Percentiles rank a stretch among this genome's conserved stretches.
These are phyloP conservation scores for Oxycera nigricornis DNA, from an alignment of 2,888 invertebrate species.

Conservation along the genomic window DNA sequence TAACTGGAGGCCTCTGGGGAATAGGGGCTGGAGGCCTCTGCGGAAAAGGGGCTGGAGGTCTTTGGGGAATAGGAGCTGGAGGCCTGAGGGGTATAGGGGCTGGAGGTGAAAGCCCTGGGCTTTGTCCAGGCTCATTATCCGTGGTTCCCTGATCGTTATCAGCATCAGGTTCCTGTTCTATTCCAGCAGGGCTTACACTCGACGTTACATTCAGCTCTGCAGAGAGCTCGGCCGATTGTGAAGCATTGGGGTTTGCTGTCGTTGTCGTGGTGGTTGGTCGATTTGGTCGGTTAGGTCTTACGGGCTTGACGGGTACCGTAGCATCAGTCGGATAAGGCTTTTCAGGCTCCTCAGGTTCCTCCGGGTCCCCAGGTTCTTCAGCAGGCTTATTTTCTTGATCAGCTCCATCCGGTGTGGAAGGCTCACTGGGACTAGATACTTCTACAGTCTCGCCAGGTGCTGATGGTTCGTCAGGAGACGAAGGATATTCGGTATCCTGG, in stretches of 20 bases:
- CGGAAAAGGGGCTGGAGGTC: neutral
- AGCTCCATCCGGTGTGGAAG: constrained; percentile 1
- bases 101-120: neutral
- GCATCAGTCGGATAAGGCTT: constrained; percentile 30
- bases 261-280: neutral
- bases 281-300: constrained; percentile 13
- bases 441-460: neutral
- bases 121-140: neutral
- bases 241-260: neutral
- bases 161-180: neutral
- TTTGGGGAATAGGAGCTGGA: neutral
- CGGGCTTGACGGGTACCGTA: neutral
- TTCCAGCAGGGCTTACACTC: neutral
- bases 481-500: constrained; percentile 1
- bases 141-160: neutral
- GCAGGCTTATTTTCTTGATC: too few species aligned
- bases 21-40: neutral
- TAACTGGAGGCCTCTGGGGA: neutral
- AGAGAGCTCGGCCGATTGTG: constrained; percentile 1
- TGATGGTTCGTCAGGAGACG: neutral
- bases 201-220: constrained; percentile 9
- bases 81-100: neutral
- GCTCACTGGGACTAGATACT: constrained; percentile 18
- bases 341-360: neutral
- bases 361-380: neutral